These are phyloP conservation scores for Helogale parvula DNA, from an alignment of 2,113 vertebrate genomes.

Conservation along the genomic window DNA sequence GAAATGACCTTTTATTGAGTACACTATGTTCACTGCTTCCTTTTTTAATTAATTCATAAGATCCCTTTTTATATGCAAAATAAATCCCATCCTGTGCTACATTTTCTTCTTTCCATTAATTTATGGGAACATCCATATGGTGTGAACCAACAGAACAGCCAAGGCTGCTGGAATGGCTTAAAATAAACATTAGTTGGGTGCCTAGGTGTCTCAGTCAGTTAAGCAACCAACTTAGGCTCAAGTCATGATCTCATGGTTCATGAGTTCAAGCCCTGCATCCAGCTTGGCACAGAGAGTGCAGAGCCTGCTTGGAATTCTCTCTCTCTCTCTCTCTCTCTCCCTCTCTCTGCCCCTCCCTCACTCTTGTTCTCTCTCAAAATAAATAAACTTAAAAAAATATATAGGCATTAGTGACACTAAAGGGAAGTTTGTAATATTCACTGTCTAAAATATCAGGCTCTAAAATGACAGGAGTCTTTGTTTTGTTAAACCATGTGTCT, in stretches of 20 bases:
- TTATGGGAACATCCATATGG: not conserved
- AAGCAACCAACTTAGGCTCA: too few species aligned
- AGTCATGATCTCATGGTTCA: too few species aligned
- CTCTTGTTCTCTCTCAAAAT: too few species aligned
- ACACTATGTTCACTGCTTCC: not conserved
- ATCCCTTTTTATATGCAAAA: slow-evolving; percentile 8
- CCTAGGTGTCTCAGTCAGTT: too few species aligned
- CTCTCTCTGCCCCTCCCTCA: too few species aligned
- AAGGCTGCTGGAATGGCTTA: not conserved
- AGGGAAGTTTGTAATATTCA: not conserved
- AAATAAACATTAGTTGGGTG: not conserved
- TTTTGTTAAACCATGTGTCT: not conserved
- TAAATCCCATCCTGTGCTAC: not conserved
- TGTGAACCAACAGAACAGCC: not conserved
- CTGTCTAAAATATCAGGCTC: not conserved
- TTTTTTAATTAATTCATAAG: slow-evolving; percentile 31
- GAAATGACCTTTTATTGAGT: not conserved
- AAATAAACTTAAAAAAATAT: too few species aligned
- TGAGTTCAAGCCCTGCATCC: too few species aligned
- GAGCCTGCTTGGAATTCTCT: too few species aligned
- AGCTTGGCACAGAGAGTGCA: too few species aligned
- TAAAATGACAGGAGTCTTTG: not conserved
- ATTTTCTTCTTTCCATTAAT: not conserved
- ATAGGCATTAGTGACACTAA: not conserved
- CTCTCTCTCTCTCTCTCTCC: too few species aligned